Conservation (phyloP, 2,113 vertebrate genomes). For the Talpa occidentalis region DNA sequence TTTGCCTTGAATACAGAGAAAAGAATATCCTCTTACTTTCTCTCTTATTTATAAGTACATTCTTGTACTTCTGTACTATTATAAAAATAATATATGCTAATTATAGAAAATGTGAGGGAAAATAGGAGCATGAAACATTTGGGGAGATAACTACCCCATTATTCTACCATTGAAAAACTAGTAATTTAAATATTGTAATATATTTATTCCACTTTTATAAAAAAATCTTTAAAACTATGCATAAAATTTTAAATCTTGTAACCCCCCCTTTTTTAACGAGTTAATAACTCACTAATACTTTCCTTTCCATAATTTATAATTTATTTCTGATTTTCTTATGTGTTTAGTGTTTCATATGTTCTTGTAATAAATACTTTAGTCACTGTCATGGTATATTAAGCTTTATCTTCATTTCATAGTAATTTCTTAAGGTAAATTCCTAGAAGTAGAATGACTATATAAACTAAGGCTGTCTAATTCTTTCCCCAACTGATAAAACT, state of each 20-base stretch:
- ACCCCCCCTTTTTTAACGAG: neutral
- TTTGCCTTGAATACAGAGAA: slow-evolving; percentile 48
- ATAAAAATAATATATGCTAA: slow-evolving; percentile 16
- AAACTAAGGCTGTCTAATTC: neutral
- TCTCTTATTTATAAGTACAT: neutral
- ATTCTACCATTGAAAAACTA: slow-evolving; percentile 19
- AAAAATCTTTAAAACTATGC: slow-evolving; percentile 17
- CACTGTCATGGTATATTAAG: neutral
- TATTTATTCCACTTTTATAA: slow-evolving; percentile 11
- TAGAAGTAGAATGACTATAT: neutral
- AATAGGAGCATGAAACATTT: slow-evolving; percentile 33
- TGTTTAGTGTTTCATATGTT: neutral
- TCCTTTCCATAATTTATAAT: neutral
- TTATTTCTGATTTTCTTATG: slow-evolving; percentile 30
- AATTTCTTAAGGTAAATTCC: neutral
- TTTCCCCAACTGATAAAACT: slow-evolving; percentile 26
- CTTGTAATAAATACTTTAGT: slow-evolving; percentile 17
- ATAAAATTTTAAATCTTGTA: slow-evolving; percentile 39
- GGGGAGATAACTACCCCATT: neutral
- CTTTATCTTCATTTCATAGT: slow-evolving; percentile 31
- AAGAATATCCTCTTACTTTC: neutral
- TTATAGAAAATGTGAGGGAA: neutral
- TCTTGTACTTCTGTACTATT: slow-evolving; percentile 39
- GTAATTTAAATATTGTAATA: slow-evolving; percentile 10
- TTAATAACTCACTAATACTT: slow-evolving; percentile 38